Evolutionary conservation across 2,888 invertebrate species (phyloP), one percentile per base, ranked within the genome.

Genomic region (Eucera pruinosa): DNA sequence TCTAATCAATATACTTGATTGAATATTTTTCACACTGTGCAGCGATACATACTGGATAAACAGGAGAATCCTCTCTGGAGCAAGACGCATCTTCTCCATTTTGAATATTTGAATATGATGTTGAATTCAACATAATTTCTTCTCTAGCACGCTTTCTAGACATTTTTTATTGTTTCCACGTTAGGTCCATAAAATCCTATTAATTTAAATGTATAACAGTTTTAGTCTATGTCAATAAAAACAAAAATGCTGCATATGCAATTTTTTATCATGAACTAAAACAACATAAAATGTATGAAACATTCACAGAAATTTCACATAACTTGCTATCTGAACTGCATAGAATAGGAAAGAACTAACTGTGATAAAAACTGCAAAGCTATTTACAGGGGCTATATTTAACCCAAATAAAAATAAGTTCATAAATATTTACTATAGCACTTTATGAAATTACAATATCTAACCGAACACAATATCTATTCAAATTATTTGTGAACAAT

Each of bases 141-240:
- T 88, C 87, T 82, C 88, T 87, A 15, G 84, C 79, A 64, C 89
- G 86, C 83, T 90, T 91, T 74, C 90, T 90, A 27, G 90, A 90
- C 90, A 90, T 91, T 82, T 85, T 89, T 71, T 79, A 83, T 33
- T 67, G 48, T 62, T 73, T 61, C 75, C 61, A 57, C 20, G 20
- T 57, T 25, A 52, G 58, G 72, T 60, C 81, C 86, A 84, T 82
- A 45, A 36, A 80, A 80, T 41, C 52, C 79, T 73, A 39, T 41
- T 15, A 25, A 65, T 60, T 1, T 43, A 43, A 50, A 33, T 9
- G 39, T 13, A 23, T 33, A 39, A 4, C 2, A 48, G 27, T 41
- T 62, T 27, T 30, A 41, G 15, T 36, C 18, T 18, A 43, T 25
- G 13, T 25, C 30, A 69, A 15, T 20, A 54, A 13, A 45, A n/a